A percentile compares a stretch with the other conserved stretches of the same genome.
Evolutionary conservation across 2,888 invertebrate genomes (phyloP).

Genomic region (Tolmerus cingulatus): DNA sequence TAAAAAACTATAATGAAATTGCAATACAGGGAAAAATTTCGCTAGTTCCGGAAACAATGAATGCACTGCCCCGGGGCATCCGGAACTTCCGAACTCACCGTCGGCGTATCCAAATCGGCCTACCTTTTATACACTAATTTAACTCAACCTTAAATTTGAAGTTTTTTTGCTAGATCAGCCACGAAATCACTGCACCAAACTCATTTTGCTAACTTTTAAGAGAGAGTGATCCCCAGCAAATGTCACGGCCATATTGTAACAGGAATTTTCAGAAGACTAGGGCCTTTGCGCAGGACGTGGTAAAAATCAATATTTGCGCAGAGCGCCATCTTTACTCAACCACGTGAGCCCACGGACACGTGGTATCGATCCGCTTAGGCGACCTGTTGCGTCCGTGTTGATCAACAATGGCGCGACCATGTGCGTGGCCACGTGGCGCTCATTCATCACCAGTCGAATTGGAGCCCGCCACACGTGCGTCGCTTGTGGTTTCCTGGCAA

Average conservation of each 20-base stretch:
- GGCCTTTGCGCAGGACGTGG: constrained; percentile 21
- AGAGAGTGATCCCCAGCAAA: constrained; percentile 23
- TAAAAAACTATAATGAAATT: neutral
- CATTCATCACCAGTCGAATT: constrained; percentile 10
- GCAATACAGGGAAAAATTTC: neutral
- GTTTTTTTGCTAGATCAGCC: neutral
- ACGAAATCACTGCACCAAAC: constrained; percentile 11
- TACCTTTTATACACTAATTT: neutral
- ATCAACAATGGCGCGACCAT: neutral
- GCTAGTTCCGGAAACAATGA: neutral
- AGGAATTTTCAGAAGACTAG: constrained; percentile 37
- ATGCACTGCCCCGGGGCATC: neutral
- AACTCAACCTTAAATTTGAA: neutral
- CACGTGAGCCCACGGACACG: constrained; percentile 18
- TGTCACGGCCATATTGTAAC: constrained; percentile 50
- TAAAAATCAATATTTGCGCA: constrained; percentile 46
- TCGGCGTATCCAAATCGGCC: neutral
- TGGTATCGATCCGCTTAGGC: neutral
- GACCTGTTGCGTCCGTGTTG: neutral
- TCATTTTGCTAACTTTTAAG: constrained; percentile 16
- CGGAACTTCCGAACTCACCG: neutral
- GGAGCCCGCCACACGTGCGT: constrained; percentile 9
- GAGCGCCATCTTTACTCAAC: constrained; percentile 41
- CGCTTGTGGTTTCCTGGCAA: constrained; percentile 1
- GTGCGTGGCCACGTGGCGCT: neutral